A percentile compares a stretch with the other conserved stretches of the same genome.
phyloP scores from a whole-genome alignment of 2,888 invertebrate species.

The Balanococcus diminutus region DNA sequence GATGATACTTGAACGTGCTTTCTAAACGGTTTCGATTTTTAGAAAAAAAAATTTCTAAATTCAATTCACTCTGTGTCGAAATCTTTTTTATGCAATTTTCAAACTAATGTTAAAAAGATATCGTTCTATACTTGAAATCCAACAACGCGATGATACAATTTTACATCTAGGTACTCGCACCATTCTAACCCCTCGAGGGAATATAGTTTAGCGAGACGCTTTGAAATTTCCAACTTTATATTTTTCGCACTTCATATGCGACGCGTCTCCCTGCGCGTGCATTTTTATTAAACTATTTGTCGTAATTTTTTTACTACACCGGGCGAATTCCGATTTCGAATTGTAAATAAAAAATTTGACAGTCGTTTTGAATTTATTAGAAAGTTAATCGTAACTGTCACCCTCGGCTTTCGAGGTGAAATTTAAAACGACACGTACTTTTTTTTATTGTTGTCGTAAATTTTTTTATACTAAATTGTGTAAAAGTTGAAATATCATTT shows the following conservation, averaged over 20 bases:
- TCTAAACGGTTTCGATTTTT: not conserved
- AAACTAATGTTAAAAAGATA: not conserved
- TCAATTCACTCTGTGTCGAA: not conserved
- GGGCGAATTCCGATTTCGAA: not conserved
- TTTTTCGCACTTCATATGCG: not conserved
- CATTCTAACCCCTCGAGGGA: not conserved
- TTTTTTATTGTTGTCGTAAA: not conserved
- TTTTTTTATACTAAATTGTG: not conserved
- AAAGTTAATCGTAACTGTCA: constrained; percentile 13
- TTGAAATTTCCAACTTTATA: constrained; percentile 5
- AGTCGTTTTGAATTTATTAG: constrained; percentile 12
- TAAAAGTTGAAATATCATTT: not conserved
- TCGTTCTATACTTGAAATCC: not conserved
- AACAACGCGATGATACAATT: not conserved
- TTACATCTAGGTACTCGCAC: not conserved
- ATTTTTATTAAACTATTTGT: constrained; percentile 2
- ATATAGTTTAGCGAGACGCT: constrained; percentile 4
- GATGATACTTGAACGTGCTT: not conserved
- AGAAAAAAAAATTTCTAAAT: not conserved
- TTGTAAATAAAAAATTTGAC: constrained; percentile 15
- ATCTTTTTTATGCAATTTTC: not conserved
- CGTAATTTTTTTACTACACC: not conserved
- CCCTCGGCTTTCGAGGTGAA: not conserved
- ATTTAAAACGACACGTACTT: not conserved
- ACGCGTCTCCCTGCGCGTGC: not conserved